Evolutionary conservation across 2,797 vertebrate genomes (phyloP).

Genomic region (Botia almorhae): DNA sequence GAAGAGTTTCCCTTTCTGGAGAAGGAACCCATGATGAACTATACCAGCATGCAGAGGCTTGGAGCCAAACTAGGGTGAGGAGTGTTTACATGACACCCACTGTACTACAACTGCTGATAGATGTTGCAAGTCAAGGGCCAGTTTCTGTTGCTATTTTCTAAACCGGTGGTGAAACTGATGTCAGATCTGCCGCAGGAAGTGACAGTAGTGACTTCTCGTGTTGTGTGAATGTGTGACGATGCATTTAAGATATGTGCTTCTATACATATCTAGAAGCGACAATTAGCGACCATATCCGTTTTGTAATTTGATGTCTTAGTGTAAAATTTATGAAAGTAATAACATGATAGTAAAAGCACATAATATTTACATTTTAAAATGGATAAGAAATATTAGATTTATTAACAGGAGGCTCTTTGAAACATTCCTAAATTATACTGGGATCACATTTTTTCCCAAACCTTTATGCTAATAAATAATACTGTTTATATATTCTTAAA

Average conservation of each 20-base stretch:
- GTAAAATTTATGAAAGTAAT: no score
- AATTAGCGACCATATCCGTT: no score
- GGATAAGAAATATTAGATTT: no score
- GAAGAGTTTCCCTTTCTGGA: slow-evolving; percentile 94
- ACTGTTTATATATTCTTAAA: not conserved
- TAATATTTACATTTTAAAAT: no score
- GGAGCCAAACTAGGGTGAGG: slow-evolving; percentile 94
- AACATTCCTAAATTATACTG: no score
- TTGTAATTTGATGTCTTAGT: no score
- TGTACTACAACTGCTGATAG: not conserved
- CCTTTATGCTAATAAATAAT: no score
- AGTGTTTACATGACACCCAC: not conserved
- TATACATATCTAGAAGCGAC: no score
- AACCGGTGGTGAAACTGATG: not conserved
- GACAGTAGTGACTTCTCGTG: not conserved
- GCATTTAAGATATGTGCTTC: not conserved
- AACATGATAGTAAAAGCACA: no score
- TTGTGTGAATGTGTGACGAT: not conserved
- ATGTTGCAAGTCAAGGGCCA: not conserved
- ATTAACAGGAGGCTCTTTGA: no score
- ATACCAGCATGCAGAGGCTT: slow-evolving; percentile 92
- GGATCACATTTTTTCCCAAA: no score
- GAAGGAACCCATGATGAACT: slow-evolving; percentile 88
- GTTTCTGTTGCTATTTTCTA: not conserved
- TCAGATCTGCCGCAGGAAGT: not conserved